Conservation (phyloP, 2,797 vertebrate species). For the Catostomus latipinnis region DNA sequence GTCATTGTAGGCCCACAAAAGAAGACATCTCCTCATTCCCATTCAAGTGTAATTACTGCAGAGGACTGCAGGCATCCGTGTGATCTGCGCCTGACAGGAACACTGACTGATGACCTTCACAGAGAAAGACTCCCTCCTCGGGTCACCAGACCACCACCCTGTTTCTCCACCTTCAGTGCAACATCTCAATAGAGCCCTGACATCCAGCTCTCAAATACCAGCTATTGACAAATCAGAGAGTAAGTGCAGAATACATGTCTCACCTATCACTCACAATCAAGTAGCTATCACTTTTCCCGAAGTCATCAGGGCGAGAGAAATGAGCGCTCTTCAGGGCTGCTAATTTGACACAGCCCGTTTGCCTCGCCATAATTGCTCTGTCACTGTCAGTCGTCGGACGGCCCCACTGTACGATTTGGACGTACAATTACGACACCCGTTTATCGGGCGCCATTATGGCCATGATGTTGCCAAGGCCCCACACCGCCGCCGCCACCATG, state of each 20-base stretch:
- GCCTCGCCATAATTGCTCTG: conserved; percentile 99
- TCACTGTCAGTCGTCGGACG: conserved; percentile 94
- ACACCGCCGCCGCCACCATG: conserved; percentile 85
- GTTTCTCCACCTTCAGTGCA: conserved; percentile 58
- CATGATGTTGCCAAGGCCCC: conserved; percentile 85
- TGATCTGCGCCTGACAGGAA: conserved; percentile 92
- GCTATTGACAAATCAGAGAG: conserved; percentile 93
- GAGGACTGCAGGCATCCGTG: conserved; percentile 85
- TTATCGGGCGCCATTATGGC: conserved; percentile 94
- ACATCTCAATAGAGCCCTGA: conserved; percentile 87
- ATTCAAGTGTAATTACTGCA: conserved; percentile 99
- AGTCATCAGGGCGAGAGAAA: conserved; percentile 91
- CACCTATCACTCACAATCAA: conserved; percentile 97
- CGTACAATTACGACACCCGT: conserved; percentile 97
- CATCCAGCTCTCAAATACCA: conserved; percentile 83
- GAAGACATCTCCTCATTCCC: conserved; percentile 96
- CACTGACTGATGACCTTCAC: conserved; percentile 99
- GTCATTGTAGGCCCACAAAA: conserved; percentile 95
- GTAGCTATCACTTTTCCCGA: conserved; percentile 87
- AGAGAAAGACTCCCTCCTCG: conserved; percentile 81
- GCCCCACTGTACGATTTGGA: conserved; percentile 95
- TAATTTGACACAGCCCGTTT: conserved; percentile 99
- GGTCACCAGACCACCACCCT: conserved; percentile 84
- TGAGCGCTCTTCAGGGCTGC: conserved; percentile 88
- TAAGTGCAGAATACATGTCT: conserved; percentile 84